phyloP scores from a whole-genome alignment of 2,888 invertebrate genomes.

The Scaptomyza cyrtandrae region DNA sequence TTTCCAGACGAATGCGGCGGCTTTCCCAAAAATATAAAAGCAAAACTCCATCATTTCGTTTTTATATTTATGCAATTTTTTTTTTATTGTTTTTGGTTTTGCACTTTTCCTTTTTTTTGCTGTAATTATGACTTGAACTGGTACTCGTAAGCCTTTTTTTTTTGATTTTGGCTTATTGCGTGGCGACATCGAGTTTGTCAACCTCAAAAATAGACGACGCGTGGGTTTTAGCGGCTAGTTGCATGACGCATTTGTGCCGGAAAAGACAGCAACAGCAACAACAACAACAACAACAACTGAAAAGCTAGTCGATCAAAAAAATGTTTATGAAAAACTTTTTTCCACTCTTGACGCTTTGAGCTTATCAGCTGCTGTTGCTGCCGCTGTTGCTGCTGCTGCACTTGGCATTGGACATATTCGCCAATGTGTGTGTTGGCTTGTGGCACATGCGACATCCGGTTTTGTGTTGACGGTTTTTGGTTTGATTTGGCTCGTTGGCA shows the following conservation, averaged over 20 bases:
- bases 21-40: conserved; percentile 60
- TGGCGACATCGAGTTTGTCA: conserved; percentile 66
- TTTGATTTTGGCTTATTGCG: conserved; percentile 50
- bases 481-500: conserved; percentile 37
- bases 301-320: conserved; percentile 48
- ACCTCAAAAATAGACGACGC: conserved; percentile 46
- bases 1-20: conserved; percentile 66
- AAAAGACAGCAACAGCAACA: conserved; percentile 7
- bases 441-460: conserved; percentile 75
- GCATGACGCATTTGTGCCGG: conserved; percentile 53
- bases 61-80: conserved; percentile 49
- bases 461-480: conserved; percentile 52
- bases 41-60: conserved; percentile 17
- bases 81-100: conserved; percentile 20
- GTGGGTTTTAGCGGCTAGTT: conserved; percentile 28
- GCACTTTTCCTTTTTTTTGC: conserved; percentile 55
- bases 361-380: conserved; percentile 32
- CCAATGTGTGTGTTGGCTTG: conserved; percentile 49
- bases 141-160: conserved; percentile 42
- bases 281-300: conserved; percentile 3
- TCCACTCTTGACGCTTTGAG: conserved; percentile 40
- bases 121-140: conserved; percentile 70
- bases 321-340: conserved; percentile 37
- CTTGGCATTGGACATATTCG: conserved; percentile 64
- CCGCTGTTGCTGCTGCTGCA: conserved; percentile 57